Conservation (phyloP, 1,140 invertebrate species). For the Saccostrea glomerata region DNA sequence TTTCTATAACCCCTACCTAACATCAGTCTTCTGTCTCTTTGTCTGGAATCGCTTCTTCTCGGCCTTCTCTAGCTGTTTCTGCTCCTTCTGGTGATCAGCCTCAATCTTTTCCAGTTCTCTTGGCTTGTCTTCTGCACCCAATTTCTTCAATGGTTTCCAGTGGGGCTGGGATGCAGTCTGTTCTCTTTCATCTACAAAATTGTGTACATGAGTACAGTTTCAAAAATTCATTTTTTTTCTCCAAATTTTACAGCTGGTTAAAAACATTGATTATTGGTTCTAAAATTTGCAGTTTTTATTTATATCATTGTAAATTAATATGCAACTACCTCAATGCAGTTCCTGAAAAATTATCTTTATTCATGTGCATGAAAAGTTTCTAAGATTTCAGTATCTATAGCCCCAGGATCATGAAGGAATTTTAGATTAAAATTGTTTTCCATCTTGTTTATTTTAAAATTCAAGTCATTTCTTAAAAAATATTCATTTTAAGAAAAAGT, state of each 20-base stretch:
- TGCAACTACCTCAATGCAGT: too few relatives aligned
- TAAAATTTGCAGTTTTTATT: too few relatives aligned
- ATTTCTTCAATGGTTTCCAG: constrained; percentile 42
- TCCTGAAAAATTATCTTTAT: too few relatives aligned
- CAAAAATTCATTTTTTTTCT: too few relatives aligned
- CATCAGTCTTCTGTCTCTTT: constrained; percentile 37
- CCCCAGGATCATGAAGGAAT: neutral
- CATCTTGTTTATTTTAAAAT: too few relatives aligned
- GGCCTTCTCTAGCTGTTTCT: neutral
- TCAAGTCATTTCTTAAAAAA: too few relatives aligned
- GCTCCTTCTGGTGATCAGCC: constrained; percentile 13
- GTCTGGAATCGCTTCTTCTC: constrained; percentile 25
- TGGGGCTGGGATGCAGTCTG: constrained; percentile 30
- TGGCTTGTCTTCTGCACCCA: constrained; percentile 19
- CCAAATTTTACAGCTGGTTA: too few relatives aligned
- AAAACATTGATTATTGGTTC: too few relatives aligned
- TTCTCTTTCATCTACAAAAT: constrained; percentile 28
- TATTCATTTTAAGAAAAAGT: too few relatives aligned
- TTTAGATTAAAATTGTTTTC: neutral
- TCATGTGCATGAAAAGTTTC: too few relatives aligned
- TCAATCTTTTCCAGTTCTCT: constrained; percentile 39
- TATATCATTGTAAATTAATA: too few relatives aligned
- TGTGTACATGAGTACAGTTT: neutral
- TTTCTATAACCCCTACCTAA: constrained; percentile 1
- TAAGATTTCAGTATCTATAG: neutral